phyloP scores from a whole-genome alignment of 1,140 invertebrate species.

The Drosophila navojoa region DNA sequence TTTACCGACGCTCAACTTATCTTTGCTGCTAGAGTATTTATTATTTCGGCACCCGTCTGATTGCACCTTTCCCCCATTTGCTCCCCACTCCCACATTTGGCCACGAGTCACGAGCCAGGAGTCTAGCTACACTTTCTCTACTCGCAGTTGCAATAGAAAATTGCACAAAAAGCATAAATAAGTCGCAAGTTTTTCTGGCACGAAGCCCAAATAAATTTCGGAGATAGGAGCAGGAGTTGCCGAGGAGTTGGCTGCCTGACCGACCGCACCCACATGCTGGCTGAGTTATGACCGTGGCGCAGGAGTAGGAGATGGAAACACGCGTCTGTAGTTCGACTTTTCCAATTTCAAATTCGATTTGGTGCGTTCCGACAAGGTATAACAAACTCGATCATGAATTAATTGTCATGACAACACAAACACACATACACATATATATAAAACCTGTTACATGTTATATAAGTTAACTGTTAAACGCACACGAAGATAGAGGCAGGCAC shows the following conservation, averaged over 20 bases:
- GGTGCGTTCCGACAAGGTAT: background rate
- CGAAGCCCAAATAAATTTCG: constrained; percentile 46
- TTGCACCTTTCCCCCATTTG: background rate
- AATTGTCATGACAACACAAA: constrained; percentile 6
- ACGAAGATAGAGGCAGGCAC: background rate
- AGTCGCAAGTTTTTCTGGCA: constrained; percentile 48
- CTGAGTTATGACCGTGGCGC: constrained; percentile 37
- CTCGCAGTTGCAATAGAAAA: constrained; percentile 39
- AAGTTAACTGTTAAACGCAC: background rate
- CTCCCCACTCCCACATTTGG: background rate
- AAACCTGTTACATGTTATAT: background rate
- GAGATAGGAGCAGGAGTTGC: constrained; percentile 14
- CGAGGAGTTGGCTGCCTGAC: background rate
- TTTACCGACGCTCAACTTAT: too few relatives aligned
- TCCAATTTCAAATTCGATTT: constrained; percentile 35
- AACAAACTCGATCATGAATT: constrained; percentile 7
- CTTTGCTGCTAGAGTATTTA: constrained; percentile 1
- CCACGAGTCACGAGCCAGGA: background rate
- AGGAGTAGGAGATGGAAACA: constrained; percentile 8
- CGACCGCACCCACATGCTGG: constrained; percentile 32
- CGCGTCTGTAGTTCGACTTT: constrained; percentile 33
- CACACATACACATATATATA: background rate
- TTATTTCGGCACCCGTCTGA: background rate
- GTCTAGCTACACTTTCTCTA: constrained; percentile 50
- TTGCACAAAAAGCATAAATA: constrained; percentile 31